phyloP scores from a whole-genome alignment of 2,888 invertebrate species.

The Platerodrilus igneus region DNA sequence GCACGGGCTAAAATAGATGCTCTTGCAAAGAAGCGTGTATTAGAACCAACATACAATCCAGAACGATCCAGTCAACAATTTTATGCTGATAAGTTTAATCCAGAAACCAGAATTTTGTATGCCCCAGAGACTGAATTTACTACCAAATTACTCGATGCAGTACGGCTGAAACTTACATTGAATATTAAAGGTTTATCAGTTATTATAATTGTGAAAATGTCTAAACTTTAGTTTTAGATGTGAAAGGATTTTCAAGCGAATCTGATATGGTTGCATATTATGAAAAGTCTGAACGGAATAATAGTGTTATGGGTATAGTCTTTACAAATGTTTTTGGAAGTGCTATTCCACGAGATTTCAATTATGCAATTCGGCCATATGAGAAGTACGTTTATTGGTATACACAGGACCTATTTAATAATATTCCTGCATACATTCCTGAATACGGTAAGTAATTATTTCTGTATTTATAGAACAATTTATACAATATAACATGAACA shows the following conservation, averaged over 20 bases:
- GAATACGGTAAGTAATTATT: slow-evolving; percentile 18
- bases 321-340: slow-evolving; percentile 29
- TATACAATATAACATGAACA: slow-evolving; percentile 13
- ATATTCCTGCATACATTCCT: slow-evolving; percentile 12
- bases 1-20: slow-evolving; percentile 38
- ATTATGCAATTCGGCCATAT: slow-evolving; percentile 38
- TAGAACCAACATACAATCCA: slow-evolving; percentile 34
- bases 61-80: slow-evolving; percentile 15
- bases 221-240: slow-evolving; percentile 31
- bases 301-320: slow-evolving; percentile 33
- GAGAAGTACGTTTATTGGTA: slow-evolving; percentile 32
- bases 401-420: slow-evolving; percentile 30
- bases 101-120: slow-evolving; percentile 32
- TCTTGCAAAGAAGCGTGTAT: slow-evolving; percentile 37
- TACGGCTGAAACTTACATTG: slow-evolving; percentile 36
- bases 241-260: slow-evolving; percentile 34
- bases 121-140: slow-evolving; percentile 37
- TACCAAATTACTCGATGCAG: slow-evolving; percentile 34
- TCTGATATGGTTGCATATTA: slow-evolving; percentile 34
- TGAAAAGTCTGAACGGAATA: slow-evolving; percentile 23
- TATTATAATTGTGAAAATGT: neutral
- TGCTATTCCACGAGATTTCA: slow-evolving; percentile 30
- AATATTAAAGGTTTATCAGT: slow-evolving; percentile 37
- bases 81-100: slow-evolving; percentile 26
- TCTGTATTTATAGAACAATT: neutral